Evolutionary conservation across 1,140 invertebrate genomes (phyloP).

Genomic region (Drosophila willistoni): DNA sequence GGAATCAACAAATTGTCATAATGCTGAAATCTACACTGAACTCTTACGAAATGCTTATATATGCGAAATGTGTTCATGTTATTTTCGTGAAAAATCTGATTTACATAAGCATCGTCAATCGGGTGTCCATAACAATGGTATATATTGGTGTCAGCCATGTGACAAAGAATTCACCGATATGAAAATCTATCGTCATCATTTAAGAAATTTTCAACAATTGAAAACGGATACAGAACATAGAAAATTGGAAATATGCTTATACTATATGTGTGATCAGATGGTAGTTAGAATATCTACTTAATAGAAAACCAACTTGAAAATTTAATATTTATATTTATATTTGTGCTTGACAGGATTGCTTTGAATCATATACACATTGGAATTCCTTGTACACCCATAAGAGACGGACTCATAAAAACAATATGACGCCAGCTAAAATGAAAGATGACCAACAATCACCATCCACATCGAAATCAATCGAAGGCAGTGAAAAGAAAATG

Average conservation of each 20-base stretch:
- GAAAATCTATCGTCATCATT: constrained; percentile 68
- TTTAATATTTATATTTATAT: neutral
- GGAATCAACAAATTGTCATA: constrained; percentile 37
- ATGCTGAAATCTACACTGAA: constrained; percentile 42
- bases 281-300: constrained; percentile 15
- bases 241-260: constrained; percentile 53
- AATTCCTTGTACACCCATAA: constrained; percentile 71
- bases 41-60: constrained; percentile 53
- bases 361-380: constrained; percentile 63
- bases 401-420: constrained; percentile 56
- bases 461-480: neutral
- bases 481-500: constrained; percentile 10
- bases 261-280: constrained; percentile 67
- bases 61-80: constrained; percentile 68
- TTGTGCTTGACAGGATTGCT: constrained; percentile 48
- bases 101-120: constrained; percentile 60
- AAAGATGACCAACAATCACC: neutral
- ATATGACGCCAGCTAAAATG: constrained; percentile 1
- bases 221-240: constrained; percentile 50
- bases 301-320: neutral
- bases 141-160: constrained; percentile 63
- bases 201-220: constrained; percentile 58
- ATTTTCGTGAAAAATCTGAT: constrained; percentile 57
- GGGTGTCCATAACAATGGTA: constrained; percentile 54
- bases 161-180: constrained; percentile 54